Evolutionary conservation across 1,140 invertebrate genomes (phyloP), one percentile per base, ranked within the genome.

Genomic region (Brachionus calyciflorus): DNA sequence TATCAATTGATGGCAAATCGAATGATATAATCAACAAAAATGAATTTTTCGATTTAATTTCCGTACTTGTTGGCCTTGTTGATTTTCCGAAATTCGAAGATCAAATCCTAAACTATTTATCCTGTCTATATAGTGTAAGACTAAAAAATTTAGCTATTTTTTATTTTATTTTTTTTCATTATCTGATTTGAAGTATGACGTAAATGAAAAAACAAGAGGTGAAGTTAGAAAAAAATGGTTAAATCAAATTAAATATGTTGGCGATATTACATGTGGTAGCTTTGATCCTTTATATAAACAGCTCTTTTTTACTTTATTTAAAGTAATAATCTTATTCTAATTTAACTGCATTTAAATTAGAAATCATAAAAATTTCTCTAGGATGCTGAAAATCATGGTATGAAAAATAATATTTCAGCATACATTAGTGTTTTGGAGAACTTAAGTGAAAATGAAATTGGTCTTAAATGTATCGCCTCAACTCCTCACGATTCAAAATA

Each of bases 141-240:
- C 14, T 24, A 37, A n/a, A n/a, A 37, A 60, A 60, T 3, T 37
- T 37, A 6, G 1, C 14, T 60, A 7, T 37, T 17, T 17, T 2
- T 60, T 60, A 17, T 37, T 33, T 12, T 17, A 33, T 33, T 37
- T 41, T 19, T 19, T 60, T 60, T 40, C 12, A 3, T 26, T 9
- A 26, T n/a, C n/a, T n/a, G n/a, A n/a, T 37, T 28, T 79, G 19
- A 78, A 85, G 84, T 78, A 82, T 33, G 81, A 81, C 7, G 82
- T 83, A 79, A 80, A 80, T 68, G 84, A 85, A 55, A 79, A 81
- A 55, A 81, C 84, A 26, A 77, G 84, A 33, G 83, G 84, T 40
- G 83, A 84, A 51, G 82, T 84, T 2, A 80, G 84, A 46, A 84
- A 85, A 80, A 85, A 83, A 75, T 85, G 84, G 84, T 78, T 85